Conservation (phyloP, 2,797 vertebrate species). For the Hoplostethus mediterraneus region DNA sequence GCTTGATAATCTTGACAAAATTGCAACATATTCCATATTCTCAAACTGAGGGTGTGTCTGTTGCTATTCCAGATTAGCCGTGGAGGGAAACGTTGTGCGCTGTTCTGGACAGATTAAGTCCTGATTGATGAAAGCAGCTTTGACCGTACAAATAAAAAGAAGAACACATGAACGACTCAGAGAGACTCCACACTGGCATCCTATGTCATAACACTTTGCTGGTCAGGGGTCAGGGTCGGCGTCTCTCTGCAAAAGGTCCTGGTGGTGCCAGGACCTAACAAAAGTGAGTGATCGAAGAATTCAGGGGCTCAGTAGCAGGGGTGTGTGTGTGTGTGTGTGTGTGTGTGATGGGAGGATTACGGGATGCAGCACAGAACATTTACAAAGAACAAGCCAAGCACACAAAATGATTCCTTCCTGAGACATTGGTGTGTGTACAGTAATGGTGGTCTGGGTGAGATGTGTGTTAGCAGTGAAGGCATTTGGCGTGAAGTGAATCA, state of each 20-base stretch:
- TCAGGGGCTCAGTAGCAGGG: constrained; percentile 82
- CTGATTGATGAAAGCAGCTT: constrained; percentile 81
- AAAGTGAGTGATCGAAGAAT: constrained; percentile 59
- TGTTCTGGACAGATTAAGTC: constrained; percentile 76
- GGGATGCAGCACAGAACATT: constrained; percentile 74
- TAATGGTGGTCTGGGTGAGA: constrained; percentile 73
- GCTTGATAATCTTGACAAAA: constrained; percentile 84
- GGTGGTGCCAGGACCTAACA: constrained; percentile 58
- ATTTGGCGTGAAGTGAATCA: constrained; percentile 79
- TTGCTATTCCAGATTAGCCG: constrained; percentile 81
- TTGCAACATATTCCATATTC: constrained; percentile 83
- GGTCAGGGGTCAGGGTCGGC: constrained; percentile 44
- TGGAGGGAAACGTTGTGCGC: constrained; percentile 80
- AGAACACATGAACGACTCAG: constrained; percentile 58
- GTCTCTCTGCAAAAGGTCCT: constrained; percentile 68
- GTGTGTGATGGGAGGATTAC: constrained; percentile 62
- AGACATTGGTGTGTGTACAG: constrained; percentile 82
- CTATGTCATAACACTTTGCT: constrained; percentile 52
- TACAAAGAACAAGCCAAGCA: constrained; percentile 79
- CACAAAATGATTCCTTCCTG: constrained; percentile 85
- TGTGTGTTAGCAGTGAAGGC: constrained; percentile 75
- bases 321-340: constrained; percentile 58
- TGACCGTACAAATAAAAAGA: constrained; percentile 74
- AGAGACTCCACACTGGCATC: constrained; percentile 74
- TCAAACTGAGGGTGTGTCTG: constrained; percentile 79